Conservation (phyloP, 2,797 vertebrate species). For the Sitta carolinensis region DNA sequence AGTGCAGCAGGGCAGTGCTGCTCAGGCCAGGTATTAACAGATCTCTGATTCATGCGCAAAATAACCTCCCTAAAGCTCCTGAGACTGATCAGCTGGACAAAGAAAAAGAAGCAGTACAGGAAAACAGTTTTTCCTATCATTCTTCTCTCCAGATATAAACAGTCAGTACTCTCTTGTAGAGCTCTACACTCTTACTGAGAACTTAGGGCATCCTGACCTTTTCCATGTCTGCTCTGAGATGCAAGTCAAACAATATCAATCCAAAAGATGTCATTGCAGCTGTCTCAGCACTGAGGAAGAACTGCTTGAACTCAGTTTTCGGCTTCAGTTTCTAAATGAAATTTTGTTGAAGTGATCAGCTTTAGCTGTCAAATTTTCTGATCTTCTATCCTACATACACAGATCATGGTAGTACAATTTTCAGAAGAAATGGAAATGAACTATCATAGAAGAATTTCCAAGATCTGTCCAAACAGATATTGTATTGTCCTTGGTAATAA, state of each 20-base stretch:
- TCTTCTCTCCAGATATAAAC: neutral
- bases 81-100: neutral
- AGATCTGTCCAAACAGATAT: neutral
- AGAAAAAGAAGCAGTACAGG: neutral
- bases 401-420: neutral
- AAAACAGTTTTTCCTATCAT: neutral
- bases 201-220: neutral
- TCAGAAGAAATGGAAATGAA: neutral
- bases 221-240: neutral
- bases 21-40: neutral
- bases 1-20: neutral
- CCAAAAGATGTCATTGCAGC: neutral
- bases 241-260: neutral
- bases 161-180: neutral
- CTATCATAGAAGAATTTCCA: neutral
- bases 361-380: neutral
- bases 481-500: neutral
- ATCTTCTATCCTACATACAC: neutral
- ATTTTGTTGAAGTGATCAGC: neutral
- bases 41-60: neutral
- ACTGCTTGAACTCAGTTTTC: neutral
- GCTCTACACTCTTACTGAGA: neutral
- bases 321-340: neutral
- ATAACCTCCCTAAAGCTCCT: neutral
- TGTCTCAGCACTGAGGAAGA: neutral